Base-by-base conservation (phyloP, 2,797 vertebrate species). In the Miichthys miiuy region DNA sequence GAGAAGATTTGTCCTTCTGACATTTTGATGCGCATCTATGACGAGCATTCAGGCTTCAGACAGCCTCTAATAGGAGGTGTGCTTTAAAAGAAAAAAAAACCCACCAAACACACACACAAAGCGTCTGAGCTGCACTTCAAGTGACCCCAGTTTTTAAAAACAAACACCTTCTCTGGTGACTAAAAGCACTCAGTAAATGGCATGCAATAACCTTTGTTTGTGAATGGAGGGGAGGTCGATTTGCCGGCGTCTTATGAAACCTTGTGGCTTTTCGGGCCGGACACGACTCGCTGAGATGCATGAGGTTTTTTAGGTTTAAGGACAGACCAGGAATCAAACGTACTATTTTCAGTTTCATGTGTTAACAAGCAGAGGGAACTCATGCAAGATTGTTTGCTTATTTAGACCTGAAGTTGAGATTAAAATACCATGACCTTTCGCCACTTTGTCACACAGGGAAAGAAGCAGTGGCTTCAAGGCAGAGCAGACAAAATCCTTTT, bases 71-170 rank as follows among this genome's bases (percentile, higher is more conserved):
- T 77, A 70, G 65, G 60, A 81, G 66, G 52, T 56, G 68, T 75
- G 80, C 48, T 88, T 80, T 17, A 44, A 64, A 83, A 75, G 57
- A 70, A 72, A 20, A 50, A 47, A 62, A 67, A 55, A 44, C 46
- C 20, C 25, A 61, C 42, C 38, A 77, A 55, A 70, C 25, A 68
- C 56, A 63, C 23, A 54, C 41, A 65, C 61, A 68, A 44, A 72
- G 77, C 5, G 38, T 42, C 42, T 5, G 20, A 42, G 56, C 46
- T 57, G 62, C 69, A 65, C 88, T 82, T 72, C 14, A 20, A 42
- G 63, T 79, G 86, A 91, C 90, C 84, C 74, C 85, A 86, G 87
- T 92, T 87, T 90, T 83, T 72, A 62, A 86, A 91, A 87, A 77
- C 67, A 90, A 91, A 93, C 85, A 88, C 66, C 51, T 69, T 77